Conservation (phyloP, 1,140 invertebrate genomes). For the Drosophila paulistorum region DNA sequence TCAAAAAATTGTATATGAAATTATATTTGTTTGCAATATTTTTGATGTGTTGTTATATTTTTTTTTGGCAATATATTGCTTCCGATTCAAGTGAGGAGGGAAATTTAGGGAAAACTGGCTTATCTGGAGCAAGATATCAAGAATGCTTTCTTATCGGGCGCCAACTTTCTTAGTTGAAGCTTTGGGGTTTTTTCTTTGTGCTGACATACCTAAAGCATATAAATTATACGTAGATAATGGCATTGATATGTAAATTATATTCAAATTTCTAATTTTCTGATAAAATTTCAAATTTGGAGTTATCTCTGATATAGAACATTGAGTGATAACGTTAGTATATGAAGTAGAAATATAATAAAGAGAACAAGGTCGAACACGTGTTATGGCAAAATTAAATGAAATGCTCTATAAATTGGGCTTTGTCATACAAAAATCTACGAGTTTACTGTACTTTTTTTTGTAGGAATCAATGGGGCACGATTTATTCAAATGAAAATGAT, state of each 20-base stretch:
- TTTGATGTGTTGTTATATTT: too few species aligned
- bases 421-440: too few species aligned
- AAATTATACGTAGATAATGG: slow-evolving; percentile 13
- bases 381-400: too few species aligned
- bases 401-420: too few species aligned
- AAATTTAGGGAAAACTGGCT: slow-evolving; percentile 23
- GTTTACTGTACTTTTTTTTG: too few species aligned
- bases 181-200: background rate
- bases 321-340: background rate
- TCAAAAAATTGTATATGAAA: background rate
- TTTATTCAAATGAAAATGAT: too few species aligned
- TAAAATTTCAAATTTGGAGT: slow-evolving; percentile 22
- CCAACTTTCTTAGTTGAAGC: slow-evolving; percentile 13
- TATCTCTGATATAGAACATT: background rate
- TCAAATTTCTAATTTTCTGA: slow-evolving; percentile 25
- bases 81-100: slow-evolving; percentile 6
- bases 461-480: too few species aligned
- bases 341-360: too few species aligned
- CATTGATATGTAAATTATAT: slow-evolving; percentile 47
- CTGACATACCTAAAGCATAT: slow-evolving; percentile 5
- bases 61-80: background rate
- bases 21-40: background rate
- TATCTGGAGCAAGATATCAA: slow-evolving; percentile 57
- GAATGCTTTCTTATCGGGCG: slow-evolving; percentile 32
- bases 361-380: too few species aligned